Evolutionary conservation across 92 coral and sea anemone genomes (phyloP).

Genomic region (Actinernus sp.): DNA sequence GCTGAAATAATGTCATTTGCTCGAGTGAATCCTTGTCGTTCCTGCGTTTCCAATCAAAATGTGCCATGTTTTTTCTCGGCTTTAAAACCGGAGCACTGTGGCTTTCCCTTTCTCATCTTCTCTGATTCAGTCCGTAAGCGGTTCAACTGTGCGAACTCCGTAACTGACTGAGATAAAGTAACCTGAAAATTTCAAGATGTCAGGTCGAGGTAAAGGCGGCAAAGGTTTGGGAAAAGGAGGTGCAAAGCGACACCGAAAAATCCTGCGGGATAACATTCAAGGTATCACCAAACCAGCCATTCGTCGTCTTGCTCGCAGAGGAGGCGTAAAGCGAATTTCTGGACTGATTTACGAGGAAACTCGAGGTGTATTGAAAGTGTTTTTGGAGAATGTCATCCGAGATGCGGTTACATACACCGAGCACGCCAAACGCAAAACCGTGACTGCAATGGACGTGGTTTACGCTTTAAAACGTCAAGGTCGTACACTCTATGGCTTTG

Average conservation of each 20-base stretch:
- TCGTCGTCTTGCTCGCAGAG: constrained; percentile 85
- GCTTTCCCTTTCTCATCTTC: too few species aligned
- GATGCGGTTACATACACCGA: constrained; percentile 98
- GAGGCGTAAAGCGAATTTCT: constrained; percentile 88
- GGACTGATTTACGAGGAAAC: constrained; percentile 92
- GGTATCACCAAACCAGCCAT: constrained; percentile 91
- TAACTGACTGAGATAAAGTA: too few species aligned
- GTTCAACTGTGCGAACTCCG: too few species aligned
- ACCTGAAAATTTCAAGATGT: constrained; percentile 41
- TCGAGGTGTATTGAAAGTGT: constrained; percentile 86
- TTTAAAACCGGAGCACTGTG: too few species aligned
- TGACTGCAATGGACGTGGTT: constrained; percentile 97
- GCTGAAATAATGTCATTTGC: too few species aligned
- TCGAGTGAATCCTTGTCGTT: too few species aligned
- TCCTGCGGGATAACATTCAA: constrained; percentile 87
- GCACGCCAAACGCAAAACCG: constrained; percentile 95
- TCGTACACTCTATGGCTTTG: constrained; percentile 89
- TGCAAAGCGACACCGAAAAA: constrained; percentile 88
- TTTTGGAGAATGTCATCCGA: constrained; percentile 90
- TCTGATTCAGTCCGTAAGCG: too few species aligned
- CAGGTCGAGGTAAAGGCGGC: constrained; percentile 82
- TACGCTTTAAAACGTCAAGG: constrained; percentile 95
- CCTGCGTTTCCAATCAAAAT: too few species aligned
- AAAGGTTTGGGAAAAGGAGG: constrained; percentile 92
- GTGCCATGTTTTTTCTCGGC: too few species aligned